phyloP scores from a whole-genome alignment of 2,888 invertebrate species.

The Maniola hyperantus region DNA sequence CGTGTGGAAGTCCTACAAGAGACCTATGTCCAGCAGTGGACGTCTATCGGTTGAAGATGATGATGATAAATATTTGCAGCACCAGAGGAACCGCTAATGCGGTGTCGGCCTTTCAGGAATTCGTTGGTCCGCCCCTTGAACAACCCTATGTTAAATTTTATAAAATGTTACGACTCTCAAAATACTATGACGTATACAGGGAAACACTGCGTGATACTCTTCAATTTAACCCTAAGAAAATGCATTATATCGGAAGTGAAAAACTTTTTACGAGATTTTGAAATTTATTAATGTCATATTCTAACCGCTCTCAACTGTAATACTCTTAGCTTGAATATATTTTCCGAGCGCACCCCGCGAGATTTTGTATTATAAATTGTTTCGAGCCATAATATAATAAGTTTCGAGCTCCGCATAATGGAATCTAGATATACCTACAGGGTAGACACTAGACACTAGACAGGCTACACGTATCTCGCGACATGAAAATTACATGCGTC shows the following conservation, averaged over 20 bases:
- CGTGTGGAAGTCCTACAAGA: too few species aligned
- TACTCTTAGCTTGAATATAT: conserved; percentile 30
- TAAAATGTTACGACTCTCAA: too few species aligned
- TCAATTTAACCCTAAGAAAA: not conserved
- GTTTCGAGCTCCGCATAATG: conserved; percentile 30
- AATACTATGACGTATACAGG: too few species aligned
- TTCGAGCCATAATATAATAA: conserved; percentile 27
- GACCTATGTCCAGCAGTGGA: too few species aligned
- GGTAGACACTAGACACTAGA: too few species aligned
- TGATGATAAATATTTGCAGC: too few species aligned
- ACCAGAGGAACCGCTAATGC: too few species aligned
- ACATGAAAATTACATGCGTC: not conserved
- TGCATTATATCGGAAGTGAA: not conserved
- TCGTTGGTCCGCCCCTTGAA: too few species aligned
- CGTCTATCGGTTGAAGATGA: too few species aligned
- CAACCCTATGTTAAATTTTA: too few species aligned
- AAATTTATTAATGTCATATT: conserved; percentile 23
- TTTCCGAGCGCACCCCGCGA: conserved; percentile 28
- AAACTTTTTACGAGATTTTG: not conserved
- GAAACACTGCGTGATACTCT: too few species aligned
- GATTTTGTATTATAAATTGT: conserved; percentile 34
- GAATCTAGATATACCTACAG: not conserved
- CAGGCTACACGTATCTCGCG: not conserved
- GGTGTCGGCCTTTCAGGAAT: too few species aligned
- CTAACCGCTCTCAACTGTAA: conserved; percentile 22